Evolutionary conservation across 1,140 invertebrate species (phyloP).

Genomic region (Ladona fulva): DNA sequence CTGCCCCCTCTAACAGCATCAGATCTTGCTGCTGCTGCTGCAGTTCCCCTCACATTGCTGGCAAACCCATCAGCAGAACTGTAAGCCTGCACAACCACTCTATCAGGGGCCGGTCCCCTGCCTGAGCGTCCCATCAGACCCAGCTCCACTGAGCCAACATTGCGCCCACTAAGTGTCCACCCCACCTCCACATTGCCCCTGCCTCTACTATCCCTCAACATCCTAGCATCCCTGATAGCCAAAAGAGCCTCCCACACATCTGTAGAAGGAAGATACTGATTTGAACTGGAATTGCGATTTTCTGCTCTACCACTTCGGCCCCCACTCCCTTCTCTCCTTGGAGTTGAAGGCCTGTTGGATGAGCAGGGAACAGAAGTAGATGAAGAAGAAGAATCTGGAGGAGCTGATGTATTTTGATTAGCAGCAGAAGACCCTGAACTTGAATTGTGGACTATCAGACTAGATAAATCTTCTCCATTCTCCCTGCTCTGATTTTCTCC

Average conservation of each 20-base stretch:
- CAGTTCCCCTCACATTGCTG: neutral
- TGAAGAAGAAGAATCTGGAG: neutral
- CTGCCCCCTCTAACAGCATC: neutral
- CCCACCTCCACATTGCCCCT: neutral
- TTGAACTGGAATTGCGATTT: neutral
- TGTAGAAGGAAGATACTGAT: conserved; percentile 39
- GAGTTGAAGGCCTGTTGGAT: neutral
- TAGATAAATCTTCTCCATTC: neutral
- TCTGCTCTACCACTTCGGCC: too few relatives aligned
- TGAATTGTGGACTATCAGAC: neutral
- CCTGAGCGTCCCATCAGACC: conserved; percentile 18
- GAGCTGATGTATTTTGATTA: neutral
- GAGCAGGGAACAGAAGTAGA: neutral
- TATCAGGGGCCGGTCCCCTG: conserved; percentile 11
- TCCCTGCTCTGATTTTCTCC: neutral
- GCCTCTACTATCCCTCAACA: conserved; percentile 43
- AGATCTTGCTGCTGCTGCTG: neutral
- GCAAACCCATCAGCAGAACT: neutral
- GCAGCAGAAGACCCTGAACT: neutral
- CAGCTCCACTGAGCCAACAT: neutral
- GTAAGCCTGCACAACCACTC: conserved; percentile 13
- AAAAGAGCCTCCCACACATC: conserved; percentile 59
- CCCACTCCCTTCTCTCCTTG: neutral
- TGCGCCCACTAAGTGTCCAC: neutral
- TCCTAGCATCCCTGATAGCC: conserved; percentile 51